phyloP scores from a whole-genome alignment of 2,797 vertebrate species.

The Petrocephalus sullivani region DNA sequence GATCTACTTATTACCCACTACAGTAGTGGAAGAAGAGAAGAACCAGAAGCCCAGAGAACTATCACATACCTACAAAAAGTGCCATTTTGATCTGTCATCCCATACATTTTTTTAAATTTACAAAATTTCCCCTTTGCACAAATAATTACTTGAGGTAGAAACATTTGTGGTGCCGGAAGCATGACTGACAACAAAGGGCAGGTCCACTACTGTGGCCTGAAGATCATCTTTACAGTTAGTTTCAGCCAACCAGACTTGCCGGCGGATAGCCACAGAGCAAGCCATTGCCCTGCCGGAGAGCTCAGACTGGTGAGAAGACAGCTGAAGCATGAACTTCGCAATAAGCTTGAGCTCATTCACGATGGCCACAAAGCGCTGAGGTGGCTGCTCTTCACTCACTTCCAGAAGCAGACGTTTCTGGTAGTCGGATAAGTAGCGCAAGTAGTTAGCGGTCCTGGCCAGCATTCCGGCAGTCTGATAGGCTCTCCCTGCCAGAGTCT shows the following conservation, averaged over 20 bases:
- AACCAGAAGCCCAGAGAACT: background rate
- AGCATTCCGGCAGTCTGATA: constrained; percentile 43
- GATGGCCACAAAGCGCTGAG: constrained; percentile 22
- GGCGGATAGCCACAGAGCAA: constrained; percentile 37
- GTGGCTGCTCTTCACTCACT: constrained; percentile 30
- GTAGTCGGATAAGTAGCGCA: constrained; percentile 43
- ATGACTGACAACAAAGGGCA: constrained; percentile 37
- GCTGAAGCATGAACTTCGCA: constrained; percentile 34
- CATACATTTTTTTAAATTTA: background rate
- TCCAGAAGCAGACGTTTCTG: constrained; percentile 37
- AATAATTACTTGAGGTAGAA: background rate
- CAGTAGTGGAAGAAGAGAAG: background rate
- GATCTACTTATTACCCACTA: background rate
- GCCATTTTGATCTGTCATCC: background rate
- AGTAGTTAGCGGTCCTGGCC: constrained; percentile 41
- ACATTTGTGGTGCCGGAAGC: background rate
- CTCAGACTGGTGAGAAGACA: constrained; percentile 44
- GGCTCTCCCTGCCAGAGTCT: constrained; percentile 36
- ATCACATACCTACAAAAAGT: background rate
- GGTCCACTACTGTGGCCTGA: constrained; percentile 41
- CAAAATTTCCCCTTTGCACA: background rate
- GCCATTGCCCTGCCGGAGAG: constrained; percentile 43
- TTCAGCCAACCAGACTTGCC: constrained; percentile 44
- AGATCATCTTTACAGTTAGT: constrained; percentile 38
- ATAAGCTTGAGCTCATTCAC: constrained; percentile 41